A percentile compares a stretch with the other conserved stretches of the same genome.
These are phyloP conservation scores for Drosophila maculinotata DNA, from an alignment of 2,888 invertebrate genomes.

Conservation along the genomic window DNA sequence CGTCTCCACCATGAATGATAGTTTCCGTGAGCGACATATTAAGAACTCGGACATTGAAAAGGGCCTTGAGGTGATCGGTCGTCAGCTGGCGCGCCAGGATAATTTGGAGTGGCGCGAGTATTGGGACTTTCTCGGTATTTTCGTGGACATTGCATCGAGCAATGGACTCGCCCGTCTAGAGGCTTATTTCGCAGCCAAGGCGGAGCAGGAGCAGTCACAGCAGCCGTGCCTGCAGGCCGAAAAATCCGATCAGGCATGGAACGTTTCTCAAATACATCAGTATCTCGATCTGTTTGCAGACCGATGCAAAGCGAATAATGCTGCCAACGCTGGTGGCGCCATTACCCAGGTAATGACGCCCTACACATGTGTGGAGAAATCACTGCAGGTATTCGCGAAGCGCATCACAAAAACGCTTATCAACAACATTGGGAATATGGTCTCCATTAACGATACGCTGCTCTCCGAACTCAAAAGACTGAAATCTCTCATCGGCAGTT, in stretches of 20 bases:
- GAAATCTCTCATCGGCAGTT: constrained; percentile 89
- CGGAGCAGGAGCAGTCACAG: constrained; percentile 41
- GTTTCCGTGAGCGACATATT: constrained; percentile 84
- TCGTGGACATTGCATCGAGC: constrained; percentile 90
- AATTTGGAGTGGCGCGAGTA: constrained; percentile 95
- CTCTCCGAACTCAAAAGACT: constrained; percentile 89
- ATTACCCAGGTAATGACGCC: constrained; percentile 82
- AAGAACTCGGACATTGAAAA: constrained; percentile 92
- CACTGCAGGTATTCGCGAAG: constrained; percentile 89
- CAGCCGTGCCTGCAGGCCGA: constrained; percentile 26
- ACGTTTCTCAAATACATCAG: constrained; percentile 50
- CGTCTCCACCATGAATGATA: constrained; percentile 50
- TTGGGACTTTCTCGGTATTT: constrained; percentile 95
- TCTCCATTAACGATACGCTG: constrained; percentile 87
- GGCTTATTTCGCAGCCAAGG: constrained; percentile 86
- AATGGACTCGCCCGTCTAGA: constrained; percentile 92
- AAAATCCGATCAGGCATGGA: constrained; percentile 34
- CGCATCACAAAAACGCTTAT: constrained; percentile 88
- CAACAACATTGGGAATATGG: constrained; percentile 87
- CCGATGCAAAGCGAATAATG: constrained; percentile 13
- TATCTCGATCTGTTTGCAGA: constrained; percentile 48
- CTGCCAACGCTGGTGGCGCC: constrained; percentile 7
- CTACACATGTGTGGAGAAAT: constrained; percentile 87
- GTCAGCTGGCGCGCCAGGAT: constrained; percentile 89
- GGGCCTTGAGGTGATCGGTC: constrained; percentile 94